Base-by-base conservation (phyloP, 2,113 vertebrate genomes). In the Opisthocomus hoazin region DNA sequence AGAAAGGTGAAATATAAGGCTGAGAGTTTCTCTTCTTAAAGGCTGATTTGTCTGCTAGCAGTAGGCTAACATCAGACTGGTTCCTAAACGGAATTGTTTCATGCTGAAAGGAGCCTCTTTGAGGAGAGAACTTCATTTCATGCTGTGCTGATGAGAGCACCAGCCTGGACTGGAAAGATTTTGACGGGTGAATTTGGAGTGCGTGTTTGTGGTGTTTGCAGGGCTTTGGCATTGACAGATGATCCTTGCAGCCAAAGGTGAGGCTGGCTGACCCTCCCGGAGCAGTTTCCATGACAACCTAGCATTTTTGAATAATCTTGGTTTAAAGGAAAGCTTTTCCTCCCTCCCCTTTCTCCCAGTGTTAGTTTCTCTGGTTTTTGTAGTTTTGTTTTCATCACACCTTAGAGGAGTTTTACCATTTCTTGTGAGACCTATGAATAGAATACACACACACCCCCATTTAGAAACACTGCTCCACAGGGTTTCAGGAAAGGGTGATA, bases 271-370 rank as follows among this genome's bases (percentile, higher is more conserved):
- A 98, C 98, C 98, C 97, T 97, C 89, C 88, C 84, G 66, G 96
- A 95, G 96, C 46, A 41, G 98, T 98, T 97, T 96, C 98, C 97
- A 96, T 98, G 97, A 96, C 94, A 98, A 97, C 96, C 70, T 57
- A 92, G 48, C 92, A 48, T 97, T 97, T 97, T 92, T 96, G 93
- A 94, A 93, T 96, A 92, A 90, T 98, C 96, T 96, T 93, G 94
- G 71, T 97, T 97, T 98, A 95, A 95, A 97, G 97, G 92, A 97
- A 97, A 97, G 80, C 75, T 94, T 95, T 94, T 95, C 12, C 53
- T 87, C 56, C 58, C 56, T 89, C 65, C 76, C 85, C 89, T 95
- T 77, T 90, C 43, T 89, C 51, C 54, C 87, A 46, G 20, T 75
- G 41, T 93, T 97, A 76, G 81, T 90, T 91, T 96, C 93, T 90